Percentiles rank a stretch among this genome's conserved stretches.
These are phyloP conservation scores for Acleris emargana DNA, from an alignment of 2,888 invertebrate genomes.

Conservation along the genomic window DNA sequence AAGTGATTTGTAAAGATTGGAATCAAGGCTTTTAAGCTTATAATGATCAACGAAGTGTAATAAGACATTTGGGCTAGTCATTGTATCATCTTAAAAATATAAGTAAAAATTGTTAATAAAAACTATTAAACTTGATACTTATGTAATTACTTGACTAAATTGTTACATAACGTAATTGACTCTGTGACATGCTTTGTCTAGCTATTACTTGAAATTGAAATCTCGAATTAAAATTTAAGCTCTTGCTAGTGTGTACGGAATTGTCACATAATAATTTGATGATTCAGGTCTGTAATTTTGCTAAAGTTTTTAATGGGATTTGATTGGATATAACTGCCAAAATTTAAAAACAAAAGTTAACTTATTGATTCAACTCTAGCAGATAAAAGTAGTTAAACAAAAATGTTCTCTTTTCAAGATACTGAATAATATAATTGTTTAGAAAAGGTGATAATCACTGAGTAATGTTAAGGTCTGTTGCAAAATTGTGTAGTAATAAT, in stretches of 20 bases:
- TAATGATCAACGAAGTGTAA: slow-evolving; percentile 74
- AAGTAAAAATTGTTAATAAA: slow-evolving; percentile 35
- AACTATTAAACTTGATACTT: slow-evolving; percentile 21
- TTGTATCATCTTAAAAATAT: slow-evolving; percentile 58
- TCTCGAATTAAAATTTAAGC: slow-evolving; percentile 6
- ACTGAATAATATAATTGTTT: slow-evolving; percentile 68
- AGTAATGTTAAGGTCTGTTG: slow-evolving; percentile 69
- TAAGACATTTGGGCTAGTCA: slow-evolving; percentile 75
- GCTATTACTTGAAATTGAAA: slow-evolving; percentile 9
- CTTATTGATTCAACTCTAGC: slow-evolving; percentile 20
- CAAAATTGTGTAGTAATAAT: slow-evolving; percentile 57
- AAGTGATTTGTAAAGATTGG: slow-evolving; percentile 45
- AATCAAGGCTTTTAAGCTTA: slow-evolving; percentile 60
- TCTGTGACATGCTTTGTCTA: not conserved
- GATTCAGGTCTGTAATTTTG: slow-evolving; percentile 1
- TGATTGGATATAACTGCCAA: slow-evolving; percentile 25
- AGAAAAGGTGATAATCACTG: slow-evolving; percentile 70
- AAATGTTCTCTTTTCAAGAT: slow-evolving; percentile 67
- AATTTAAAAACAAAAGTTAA: slow-evolving; percentile 14
- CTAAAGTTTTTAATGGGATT: slow-evolving; percentile 2
- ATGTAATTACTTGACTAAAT: too few species aligned
- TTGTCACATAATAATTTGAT: slow-evolving; percentile 9
- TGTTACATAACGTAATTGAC: too few species aligned
- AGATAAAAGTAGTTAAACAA: slow-evolving; percentile 57
- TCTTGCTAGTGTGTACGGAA: slow-evolving; percentile 1